Evolutionary conservation across 2,888 invertebrate genomes (phyloP), one percentile per base, ranked within the genome.

Genomic region (Synanthedon andrenaeformis): DNA sequence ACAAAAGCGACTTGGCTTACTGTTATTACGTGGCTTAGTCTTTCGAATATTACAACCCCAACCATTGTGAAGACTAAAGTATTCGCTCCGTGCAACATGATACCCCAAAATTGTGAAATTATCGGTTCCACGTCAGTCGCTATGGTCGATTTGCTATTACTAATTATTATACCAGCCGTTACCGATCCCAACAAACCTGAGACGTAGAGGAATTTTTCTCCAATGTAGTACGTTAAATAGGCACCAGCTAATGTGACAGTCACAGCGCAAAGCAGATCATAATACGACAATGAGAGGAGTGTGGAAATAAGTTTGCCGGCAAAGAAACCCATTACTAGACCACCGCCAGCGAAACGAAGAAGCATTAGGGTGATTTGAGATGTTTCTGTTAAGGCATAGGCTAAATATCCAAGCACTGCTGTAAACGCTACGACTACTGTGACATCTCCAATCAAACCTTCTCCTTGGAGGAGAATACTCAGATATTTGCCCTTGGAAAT

Each of bases 41-140:
- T 88, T 61, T 89, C 89, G 49, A 89, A 85, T 23, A 91, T 90
- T 42, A 90, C 89, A 12, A 91, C 88, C 0, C 91, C 91, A 0
- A 90, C 89, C 67, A 91, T 85, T 1, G 91, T 88, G 57, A 91
- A 91, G 45, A 91, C 83, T 11, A 91, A 65, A 0, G 90, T 90
- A 61, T 91, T 91, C 4, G 79, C 77, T 5, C 71, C 64, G 55
- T 82, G 76, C 0, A 76, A 71, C 54, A 82, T 28, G 49, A 87
- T 78, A 14, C 57, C 62, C 85, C 86, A 87, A 55, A 82, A 81
- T 17, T 76, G 63, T 0, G 76, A 58, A 48, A 84, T 65, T 1
- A 79, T 66, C 41, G 72, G 74, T 53, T 87, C 85, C 6, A 87
- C 81, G 5, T 87, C 85, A 0, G 76, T 76, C 8, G 84, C 73